These are phyloP conservation scores for Aplidium turbinatum DNA, from an alignment of 23 tunicate species.

Conservation along the genomic window DNA sequence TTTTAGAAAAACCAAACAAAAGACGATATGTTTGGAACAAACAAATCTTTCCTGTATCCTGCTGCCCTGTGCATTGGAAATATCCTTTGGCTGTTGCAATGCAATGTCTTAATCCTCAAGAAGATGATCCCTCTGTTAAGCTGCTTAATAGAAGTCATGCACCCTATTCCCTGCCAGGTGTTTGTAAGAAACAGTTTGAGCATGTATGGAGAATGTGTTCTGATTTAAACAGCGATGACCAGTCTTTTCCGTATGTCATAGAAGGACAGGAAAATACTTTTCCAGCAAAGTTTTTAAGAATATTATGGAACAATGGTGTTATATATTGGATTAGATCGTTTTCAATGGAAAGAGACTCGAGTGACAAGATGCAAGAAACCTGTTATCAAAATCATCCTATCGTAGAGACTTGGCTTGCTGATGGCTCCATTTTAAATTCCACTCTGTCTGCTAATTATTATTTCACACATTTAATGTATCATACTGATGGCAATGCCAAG, in stretches of 20 bases:
- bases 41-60: constrained; percentile 37
- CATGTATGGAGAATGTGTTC: constrained; percentile 52
- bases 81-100: constrained; percentile 51
- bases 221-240: not conserved
- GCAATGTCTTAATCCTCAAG: not conserved
- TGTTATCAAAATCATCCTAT: not conserved
- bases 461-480: constrained; percentile 31
- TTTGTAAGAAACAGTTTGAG: constrained; percentile 49
- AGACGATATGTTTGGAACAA: constrained; percentile 27
- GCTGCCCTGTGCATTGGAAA: constrained; percentile 53
- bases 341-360: no score
- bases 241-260: not conserved
- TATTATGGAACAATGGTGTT: constrained; percentile 37
- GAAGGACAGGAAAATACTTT: not conserved
- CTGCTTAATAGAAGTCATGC: constrained; percentile 12
- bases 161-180: constrained; percentile 36
- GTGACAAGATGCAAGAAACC: no score
- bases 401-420: constrained; percentile 53
- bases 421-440: constrained; percentile 39
- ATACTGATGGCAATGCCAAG: not conserved
- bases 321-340: constrained; percentile 58
- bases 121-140: not conserved
- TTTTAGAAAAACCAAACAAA: not conserved
- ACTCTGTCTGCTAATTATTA: constrained; percentile 20
- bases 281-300: constrained; percentile 27